phyloP scores from a whole-genome alignment of 2,797 vertebrate genomes.

The Sebastes reedi region DNA sequence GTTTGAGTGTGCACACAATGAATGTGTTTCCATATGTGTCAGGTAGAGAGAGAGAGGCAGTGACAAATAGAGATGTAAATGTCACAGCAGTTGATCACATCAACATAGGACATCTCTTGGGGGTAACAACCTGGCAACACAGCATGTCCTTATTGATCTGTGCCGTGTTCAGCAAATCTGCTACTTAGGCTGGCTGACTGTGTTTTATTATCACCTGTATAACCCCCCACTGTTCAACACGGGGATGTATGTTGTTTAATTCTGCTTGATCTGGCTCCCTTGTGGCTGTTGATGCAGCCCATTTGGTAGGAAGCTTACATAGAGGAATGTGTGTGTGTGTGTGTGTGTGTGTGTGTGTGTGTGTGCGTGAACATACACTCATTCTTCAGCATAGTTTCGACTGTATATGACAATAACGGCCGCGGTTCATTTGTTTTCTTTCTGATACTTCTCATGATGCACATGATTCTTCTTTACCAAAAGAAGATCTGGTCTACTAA shows the following conservation, averaged over 20 bases:
- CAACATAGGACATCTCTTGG: slow-evolving; percentile 18
- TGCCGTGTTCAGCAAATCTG: slow-evolving; percentile 47
- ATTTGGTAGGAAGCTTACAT: not conserved
- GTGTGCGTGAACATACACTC: not conserved
- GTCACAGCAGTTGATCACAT: slow-evolving; percentile 26
- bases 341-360: not conserved
- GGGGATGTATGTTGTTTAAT: slow-evolving; percentile 44
- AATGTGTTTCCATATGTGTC: not conserved
- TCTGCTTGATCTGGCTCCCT: slow-evolving; percentile 53
- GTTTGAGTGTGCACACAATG: not conserved
- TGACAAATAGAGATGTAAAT: slow-evolving; percentile 6
- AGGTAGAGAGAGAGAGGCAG: not conserved
- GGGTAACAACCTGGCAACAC: slow-evolving; percentile 25
- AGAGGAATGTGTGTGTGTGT: not conserved
- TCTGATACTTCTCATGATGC: not conserved
- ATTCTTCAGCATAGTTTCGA: not conserved
- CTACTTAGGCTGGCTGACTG: not conserved
- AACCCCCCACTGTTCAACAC: slow-evolving; percentile 35
- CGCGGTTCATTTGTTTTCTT: not conserved
- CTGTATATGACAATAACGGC: not conserved
- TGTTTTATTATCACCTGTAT: slow-evolving; percentile 50
- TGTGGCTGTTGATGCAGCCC: slow-evolving; percentile 17
- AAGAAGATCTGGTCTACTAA: not conserved
- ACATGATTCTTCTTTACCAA: not conserved
- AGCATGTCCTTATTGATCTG: slow-evolving; percentile 60